These are phyloP conservation scores for Epicampocera succincta DNA, from an alignment of 2,888 invertebrate genomes.

Conservation along the genomic window DNA sequence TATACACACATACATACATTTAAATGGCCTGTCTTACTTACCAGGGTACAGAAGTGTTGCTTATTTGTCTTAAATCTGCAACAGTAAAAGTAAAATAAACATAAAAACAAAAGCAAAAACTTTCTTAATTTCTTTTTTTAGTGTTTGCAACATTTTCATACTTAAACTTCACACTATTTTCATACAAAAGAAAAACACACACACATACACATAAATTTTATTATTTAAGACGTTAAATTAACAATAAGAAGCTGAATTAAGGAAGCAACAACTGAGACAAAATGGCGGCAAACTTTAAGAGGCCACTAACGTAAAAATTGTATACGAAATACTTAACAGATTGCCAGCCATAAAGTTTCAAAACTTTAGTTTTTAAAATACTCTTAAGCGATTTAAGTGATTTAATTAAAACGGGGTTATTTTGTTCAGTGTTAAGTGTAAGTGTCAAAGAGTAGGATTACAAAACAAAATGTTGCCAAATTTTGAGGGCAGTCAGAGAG, in stretches of 20 bases:
- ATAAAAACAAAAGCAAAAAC: constrained; percentile 5
- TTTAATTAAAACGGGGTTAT: no score
- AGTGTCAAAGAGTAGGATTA: no score
- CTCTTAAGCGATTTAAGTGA: no score
- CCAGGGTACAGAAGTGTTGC: background rate
- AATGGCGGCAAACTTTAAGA: constrained; percentile 10
- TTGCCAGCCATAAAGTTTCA: no score
- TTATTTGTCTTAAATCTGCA: background rate
- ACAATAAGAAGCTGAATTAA: background rate
- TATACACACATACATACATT: no score
- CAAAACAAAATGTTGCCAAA: no score
- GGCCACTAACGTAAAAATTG: background rate
- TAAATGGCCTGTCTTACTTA: no score
- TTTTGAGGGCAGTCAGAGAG: no score
- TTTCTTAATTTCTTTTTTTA: constrained; percentile 20
- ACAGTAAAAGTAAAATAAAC: background rate
- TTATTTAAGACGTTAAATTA: constrained; percentile 11
- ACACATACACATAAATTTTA: background rate
- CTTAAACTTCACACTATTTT: constrained; percentile 30
- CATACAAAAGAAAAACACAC: background rate
- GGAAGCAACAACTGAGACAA: background rate
- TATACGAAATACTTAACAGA: no score
- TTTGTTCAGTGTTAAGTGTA: no score
- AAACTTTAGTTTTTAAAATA: no score
- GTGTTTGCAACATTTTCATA: constrained; percentile 22